Conservation (phyloP, 35 echinoderm and acorn worm species). For the Ptychodera flava region DNA sequence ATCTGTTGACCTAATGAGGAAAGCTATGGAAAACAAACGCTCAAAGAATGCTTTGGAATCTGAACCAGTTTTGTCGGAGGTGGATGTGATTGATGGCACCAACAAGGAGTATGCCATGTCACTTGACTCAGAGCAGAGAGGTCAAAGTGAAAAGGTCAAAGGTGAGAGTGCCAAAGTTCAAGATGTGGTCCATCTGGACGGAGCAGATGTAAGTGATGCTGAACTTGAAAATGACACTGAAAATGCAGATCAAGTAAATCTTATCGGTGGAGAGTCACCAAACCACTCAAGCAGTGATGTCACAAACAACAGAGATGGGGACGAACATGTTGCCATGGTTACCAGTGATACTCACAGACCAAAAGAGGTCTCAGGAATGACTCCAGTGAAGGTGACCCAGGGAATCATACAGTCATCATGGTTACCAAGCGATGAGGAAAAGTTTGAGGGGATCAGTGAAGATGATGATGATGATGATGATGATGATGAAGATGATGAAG, state of each 20-base stretch:
- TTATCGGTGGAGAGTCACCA: no score
- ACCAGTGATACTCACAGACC: no score
- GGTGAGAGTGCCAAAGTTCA: background rate
- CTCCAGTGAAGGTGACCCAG: background rate
- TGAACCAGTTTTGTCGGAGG: background rate
- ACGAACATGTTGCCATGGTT: no score
- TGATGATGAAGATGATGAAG: constrained; percentile 2
- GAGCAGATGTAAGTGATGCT: no score
- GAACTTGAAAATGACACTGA: no score
- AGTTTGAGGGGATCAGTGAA: no score
- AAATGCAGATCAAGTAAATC: no score
- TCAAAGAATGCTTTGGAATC: background rate
- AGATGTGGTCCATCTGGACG: no score
- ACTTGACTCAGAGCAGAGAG: background rate
- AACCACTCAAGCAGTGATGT: no score
- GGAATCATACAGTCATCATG: background rate
- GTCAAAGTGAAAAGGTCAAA: background rate
- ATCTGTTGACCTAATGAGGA: constrained; percentile 18
- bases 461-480: constrained; percentile 7
- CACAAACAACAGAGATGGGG: no score
- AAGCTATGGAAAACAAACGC: constrained; percentile 9
- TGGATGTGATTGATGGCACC: background rate
- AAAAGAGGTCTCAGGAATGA: background rate
- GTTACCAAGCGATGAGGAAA: background rate
- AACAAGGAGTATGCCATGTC: background rate